phyloP scores from a whole-genome alignment of 2,888 invertebrate genomes.

The Sycophila texana region DNA sequence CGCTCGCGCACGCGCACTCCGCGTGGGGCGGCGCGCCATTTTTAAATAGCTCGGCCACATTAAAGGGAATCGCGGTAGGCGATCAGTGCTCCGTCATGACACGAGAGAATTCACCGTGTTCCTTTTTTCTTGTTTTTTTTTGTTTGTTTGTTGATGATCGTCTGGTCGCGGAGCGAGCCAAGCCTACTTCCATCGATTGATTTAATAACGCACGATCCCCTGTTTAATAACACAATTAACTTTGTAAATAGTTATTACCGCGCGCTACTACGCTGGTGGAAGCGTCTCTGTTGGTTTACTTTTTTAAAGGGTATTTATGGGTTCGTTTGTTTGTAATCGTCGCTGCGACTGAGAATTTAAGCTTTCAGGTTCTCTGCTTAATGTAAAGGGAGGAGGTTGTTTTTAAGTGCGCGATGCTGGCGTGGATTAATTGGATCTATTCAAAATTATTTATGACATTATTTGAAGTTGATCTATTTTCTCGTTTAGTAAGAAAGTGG shows the following conservation, averaged over 20 bases:
- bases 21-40: conserved; percentile 46
- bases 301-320: no score
- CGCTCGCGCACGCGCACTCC: not conserved
- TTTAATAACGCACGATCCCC: conserved; percentile 23
- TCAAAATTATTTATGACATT: no score
- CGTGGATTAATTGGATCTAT: no score
- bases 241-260: conserved; percentile 21
- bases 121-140: not conserved
- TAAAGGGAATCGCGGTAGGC: conserved; percentile 59
- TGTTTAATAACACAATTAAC: conserved; percentile 33
- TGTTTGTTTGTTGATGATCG: not conserved
- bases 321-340: no score
- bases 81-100: conserved; percentile 63
- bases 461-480: no score
- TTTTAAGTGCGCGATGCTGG: no score
- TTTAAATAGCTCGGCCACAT: conserved; percentile 58
- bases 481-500: no score
- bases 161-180: no score
- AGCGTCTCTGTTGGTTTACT: no score
- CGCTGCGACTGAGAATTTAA: no score
- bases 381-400: no score
- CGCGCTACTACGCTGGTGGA: not conserved
- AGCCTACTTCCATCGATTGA: conserved; percentile 17
- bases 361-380: no score
- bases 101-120: conserved; percentile 35